Evolutionary conservation across 2,113 vertebrate genomes (phyloP).

Genomic region (Onychostoma macrolepis): DNA sequence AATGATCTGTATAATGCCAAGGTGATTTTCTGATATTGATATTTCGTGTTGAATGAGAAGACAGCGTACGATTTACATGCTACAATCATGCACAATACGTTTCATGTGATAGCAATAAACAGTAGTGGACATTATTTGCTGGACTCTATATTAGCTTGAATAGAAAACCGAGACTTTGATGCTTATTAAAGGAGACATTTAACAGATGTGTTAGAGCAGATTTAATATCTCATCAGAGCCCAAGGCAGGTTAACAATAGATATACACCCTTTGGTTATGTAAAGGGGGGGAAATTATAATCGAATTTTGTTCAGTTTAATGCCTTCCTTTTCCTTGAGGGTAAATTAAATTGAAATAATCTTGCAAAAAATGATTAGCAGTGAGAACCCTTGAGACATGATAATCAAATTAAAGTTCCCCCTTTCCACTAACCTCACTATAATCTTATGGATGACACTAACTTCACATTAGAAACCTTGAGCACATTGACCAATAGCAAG

Average conservation of each 20-base stretch:
- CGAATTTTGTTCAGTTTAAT: conserved; percentile 62
- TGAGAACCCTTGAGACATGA: conserved; percentile 62
- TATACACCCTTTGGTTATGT: conserved; percentile 38
- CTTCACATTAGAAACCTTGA: conserved; percentile 54
- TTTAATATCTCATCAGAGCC: conserved; percentile 44
- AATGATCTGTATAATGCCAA: not conserved
- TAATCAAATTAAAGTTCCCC: conserved; percentile 73
- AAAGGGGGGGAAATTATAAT: conserved; percentile 20
- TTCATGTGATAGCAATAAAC: not conserved
- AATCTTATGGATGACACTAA: conserved; percentile 62
- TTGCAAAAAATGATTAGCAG: conserved; percentile 69
- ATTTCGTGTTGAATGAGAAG: not conserved
- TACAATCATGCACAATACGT: not conserved
- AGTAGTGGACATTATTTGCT: not conserved
- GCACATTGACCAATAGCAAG: conserved; percentile 7
- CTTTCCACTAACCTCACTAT: conserved; percentile 51
- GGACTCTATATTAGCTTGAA: not conserved
- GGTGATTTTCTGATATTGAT: conserved; percentile 1
- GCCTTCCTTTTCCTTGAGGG: conserved; percentile 69
- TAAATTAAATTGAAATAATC: conserved; percentile 66
- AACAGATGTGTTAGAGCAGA: conserved; percentile 29
- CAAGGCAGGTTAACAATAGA: conserved; percentile 42
- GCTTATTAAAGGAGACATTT: conserved; percentile 44
- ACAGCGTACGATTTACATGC: not conserved
- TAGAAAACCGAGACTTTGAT: not conserved